These are phyloP conservation scores for Sebastes kiyomatsui DNA, from an alignment of 2,797 vertebrate species.

Conservation along the genomic window DNA sequence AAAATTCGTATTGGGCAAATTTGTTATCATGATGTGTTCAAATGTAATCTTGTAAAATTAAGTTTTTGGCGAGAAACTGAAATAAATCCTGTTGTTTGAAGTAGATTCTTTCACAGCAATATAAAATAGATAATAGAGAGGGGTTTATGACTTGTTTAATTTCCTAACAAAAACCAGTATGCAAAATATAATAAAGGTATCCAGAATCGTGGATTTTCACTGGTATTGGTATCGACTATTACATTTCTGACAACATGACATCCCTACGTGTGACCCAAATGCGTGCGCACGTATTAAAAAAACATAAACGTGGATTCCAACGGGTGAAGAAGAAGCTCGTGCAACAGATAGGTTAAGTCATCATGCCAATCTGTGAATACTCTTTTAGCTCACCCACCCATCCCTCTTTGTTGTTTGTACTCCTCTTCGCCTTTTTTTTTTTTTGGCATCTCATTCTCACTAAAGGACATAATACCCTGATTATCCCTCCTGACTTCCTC, in stretches of 20 bases:
- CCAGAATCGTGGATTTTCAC: background rate
- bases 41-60: no score
- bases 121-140: no score
- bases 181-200: background rate
- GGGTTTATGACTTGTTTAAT: no score
- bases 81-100: no score
- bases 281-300: background rate
- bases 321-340: constrained; percentile 8
- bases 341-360: constrained; percentile 35
- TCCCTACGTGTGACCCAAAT: background rate
- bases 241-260: background rate
- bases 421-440: constrained; percentile 21
- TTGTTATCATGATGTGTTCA: no score
- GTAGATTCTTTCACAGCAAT: no score
- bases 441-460: constrained; percentile 39
- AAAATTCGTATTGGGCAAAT: no score
- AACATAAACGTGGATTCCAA: background rate
- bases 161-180: background rate
- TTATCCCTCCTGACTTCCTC: constrained; percentile 67
- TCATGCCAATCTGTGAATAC: constrained; percentile 6
- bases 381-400: constrained; percentile 52
- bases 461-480: constrained; percentile 76
- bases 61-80: no score
- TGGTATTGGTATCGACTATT: background rate
- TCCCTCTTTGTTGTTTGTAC: constrained; percentile 46